A percentile compares a stretch with the other conserved stretches of the same genome.
Conservation (phyloP, 2,888 invertebrate genomes). For the Scaptomyza tumidula region DNA sequence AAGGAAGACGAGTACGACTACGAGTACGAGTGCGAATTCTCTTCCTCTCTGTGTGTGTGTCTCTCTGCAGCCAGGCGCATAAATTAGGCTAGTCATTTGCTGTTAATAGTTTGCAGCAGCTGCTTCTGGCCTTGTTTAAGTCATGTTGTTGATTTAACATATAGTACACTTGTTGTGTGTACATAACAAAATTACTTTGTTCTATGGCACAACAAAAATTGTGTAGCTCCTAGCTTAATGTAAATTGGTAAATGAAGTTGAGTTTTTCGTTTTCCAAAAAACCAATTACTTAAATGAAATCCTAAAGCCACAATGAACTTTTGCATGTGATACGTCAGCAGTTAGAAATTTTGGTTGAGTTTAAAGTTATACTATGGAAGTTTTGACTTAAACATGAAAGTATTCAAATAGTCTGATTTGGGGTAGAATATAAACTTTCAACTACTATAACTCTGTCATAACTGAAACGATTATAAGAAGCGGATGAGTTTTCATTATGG, state of each 20-base stretch:
- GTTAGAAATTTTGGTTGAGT: too few relatives aligned
- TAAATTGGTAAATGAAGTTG: conserved; percentile 6
- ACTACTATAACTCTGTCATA: too few relatives aligned
- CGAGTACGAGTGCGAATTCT: conserved; percentile 10
- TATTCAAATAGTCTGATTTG: too few relatives aligned
- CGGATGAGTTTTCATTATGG: too few relatives aligned
- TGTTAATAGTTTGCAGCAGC: conserved; percentile 67
- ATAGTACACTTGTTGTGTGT: conserved; percentile 55
- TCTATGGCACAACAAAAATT: conserved; percentile 2
- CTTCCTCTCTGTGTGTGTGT: conserved; percentile 12
- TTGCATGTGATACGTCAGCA: background rate
- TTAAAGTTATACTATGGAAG: background rate
- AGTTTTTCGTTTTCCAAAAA: background rate
- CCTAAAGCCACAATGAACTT: background rate
- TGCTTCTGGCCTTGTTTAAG: conserved; percentile 35
- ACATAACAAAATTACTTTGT: conserved; percentile 65
- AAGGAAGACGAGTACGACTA: conserved; percentile 22
- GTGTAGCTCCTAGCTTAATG: conserved; percentile 3
- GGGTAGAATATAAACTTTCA: too few relatives aligned
- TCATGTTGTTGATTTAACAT: conserved; percentile 53
- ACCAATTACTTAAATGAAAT: conserved; percentile 1
- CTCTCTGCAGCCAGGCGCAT: conserved; percentile 60
- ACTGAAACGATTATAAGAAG: too few relatives aligned
- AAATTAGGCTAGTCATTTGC: conserved; percentile 76
- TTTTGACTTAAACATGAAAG: too few relatives aligned